Percentiles rank a stretch among this genome's conserved stretches.
These are phyloP conservation scores for Vandiemenella viatica DNA, from an alignment of 2,888 invertebrate genomes.

Conservation along the genomic window DNA sequence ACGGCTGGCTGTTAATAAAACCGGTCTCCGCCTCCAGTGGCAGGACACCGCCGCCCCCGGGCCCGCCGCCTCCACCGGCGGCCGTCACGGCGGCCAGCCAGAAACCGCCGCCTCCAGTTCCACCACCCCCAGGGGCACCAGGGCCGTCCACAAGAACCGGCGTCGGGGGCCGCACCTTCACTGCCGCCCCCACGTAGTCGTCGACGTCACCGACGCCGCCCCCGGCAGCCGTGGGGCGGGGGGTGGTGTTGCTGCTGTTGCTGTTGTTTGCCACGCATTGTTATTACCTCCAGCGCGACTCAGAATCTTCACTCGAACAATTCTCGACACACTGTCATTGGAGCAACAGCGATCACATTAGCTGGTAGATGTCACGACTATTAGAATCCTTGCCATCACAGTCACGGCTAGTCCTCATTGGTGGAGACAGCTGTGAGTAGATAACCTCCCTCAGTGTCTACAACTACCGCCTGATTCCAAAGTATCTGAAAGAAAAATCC, in stretches of 20 bases:
- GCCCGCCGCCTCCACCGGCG: constrained; percentile 31
- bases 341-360: too few species aligned
- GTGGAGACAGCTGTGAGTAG: too few species aligned
- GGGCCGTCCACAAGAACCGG: constrained; percentile 39
- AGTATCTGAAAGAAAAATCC: too few species aligned
- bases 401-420: too few species aligned
- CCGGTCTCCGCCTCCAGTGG: constrained; percentile 55
- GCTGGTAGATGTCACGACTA: too few species aligned
- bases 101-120: constrained; percentile 53
- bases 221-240: constrained; percentile 28
- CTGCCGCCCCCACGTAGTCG: constrained; percentile 23
- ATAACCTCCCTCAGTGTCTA: too few species aligned
- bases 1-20: constrained; percentile 87
- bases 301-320: too few species aligned
- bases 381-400: too few species aligned
- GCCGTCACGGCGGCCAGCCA: constrained; percentile 59
- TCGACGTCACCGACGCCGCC: constrained; percentile 18
- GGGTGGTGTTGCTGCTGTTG: constrained; percentile 27
- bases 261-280: constrained; percentile 21
- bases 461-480: too few species aligned
- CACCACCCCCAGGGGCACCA: constrained; percentile 39
- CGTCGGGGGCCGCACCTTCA: constrained; percentile 55
- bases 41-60: constrained; percentile 26
- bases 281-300: constrained; percentile 13
- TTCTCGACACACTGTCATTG: too few species aligned